These are phyloP conservation scores for Reticulitermes speratus DNA, from an alignment of 1,140 invertebrate genomes.

Conservation along the genomic window DNA sequence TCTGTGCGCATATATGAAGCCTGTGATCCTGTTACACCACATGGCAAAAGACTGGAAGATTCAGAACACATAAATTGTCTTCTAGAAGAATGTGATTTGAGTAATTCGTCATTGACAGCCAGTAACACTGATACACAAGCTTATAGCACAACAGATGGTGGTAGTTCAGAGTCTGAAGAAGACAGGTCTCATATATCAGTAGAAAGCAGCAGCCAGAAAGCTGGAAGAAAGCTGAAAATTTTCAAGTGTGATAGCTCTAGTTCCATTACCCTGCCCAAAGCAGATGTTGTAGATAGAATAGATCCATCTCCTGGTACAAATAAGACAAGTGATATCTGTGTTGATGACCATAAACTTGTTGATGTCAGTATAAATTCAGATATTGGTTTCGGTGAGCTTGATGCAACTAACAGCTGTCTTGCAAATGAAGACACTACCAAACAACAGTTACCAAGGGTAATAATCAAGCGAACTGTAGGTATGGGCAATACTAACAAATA, in stretches of 20 bases:
- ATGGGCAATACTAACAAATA: conserved; percentile 25
- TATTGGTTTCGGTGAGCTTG: background rate
- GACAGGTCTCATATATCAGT: background rate
- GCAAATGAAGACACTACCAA: background rate
- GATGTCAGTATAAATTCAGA: background rate
- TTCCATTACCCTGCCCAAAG: background rate
- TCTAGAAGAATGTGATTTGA: background rate
- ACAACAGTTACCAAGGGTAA: conserved; percentile 25
- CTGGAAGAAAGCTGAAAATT: background rate
- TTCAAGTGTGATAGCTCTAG: background rate
- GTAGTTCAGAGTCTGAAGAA: background rate
- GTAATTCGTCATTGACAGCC: background rate
- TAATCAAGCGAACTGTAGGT: conserved; percentile 27
- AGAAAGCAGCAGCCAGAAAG: background rate
- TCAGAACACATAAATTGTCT: background rate
- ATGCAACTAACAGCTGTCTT: background rate
- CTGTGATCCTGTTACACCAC: background rate
- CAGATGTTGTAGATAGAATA: background rate
- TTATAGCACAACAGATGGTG: background rate
- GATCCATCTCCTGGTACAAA: background rate
- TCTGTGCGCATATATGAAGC: background rate
- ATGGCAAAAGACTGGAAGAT: background rate
- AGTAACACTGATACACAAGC: background rate
- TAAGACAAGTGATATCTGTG: background rate
- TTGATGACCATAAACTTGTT: background rate